Percentiles rank a stretch among this genome's conserved stretches.
Conservation (phyloP, 1,140 invertebrate genomes). For the Orussus abietinus region DNA sequence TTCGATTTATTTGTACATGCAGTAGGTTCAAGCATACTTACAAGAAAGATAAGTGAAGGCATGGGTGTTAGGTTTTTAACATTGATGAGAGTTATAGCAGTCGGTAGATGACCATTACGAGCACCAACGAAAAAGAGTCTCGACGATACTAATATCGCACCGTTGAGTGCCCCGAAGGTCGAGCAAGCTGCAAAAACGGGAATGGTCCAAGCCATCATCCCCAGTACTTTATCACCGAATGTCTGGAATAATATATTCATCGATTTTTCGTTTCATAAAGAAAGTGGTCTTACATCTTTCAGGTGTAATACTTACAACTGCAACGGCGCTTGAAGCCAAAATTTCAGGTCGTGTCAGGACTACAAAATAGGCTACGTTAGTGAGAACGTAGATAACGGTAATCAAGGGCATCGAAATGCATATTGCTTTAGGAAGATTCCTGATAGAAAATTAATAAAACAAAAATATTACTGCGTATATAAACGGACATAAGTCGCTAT, state of each 20-base stretch:
- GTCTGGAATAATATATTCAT: conserved; percentile 52
- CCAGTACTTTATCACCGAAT: conserved; percentile 79
- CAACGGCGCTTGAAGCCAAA: conserved; percentile 81
- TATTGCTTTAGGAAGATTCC: conserved; percentile 85
- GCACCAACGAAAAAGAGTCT: conserved; percentile 90
- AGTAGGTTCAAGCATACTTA: too few relatives aligned
- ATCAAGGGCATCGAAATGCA: conserved; percentile 89
- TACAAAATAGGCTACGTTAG: conserved; percentile 88
- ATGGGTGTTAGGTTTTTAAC: conserved; percentile 82
- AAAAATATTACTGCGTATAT: too few relatives aligned
- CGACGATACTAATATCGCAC: conserved; percentile 84
- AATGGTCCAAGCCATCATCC: conserved; percentile 79
- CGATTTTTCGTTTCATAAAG: not conserved
- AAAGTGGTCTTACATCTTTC: too few relatives aligned
- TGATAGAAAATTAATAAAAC: conserved; percentile 46
- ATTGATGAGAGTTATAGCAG: conserved; percentile 84
- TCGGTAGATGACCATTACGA: conserved; percentile 83
- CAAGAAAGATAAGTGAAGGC: conserved; percentile 87
- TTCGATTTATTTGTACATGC: too few relatives aligned
- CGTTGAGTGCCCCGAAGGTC: conserved; percentile 83
- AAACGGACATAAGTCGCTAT: too few relatives aligned
- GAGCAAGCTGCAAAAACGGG: conserved; percentile 84
- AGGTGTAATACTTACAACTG: conserved; percentile 74
- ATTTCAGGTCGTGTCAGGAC: conserved; percentile 79
- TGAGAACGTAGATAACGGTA: conserved; percentile 82